A percentile compares a stretch with the other conserved stretches of the same genome.
Evolutionary conservation across 30 jellyfish, hydroid and myxozoan genomes (phyloP).

Genomic region (Morbakka virulenta): DNA sequence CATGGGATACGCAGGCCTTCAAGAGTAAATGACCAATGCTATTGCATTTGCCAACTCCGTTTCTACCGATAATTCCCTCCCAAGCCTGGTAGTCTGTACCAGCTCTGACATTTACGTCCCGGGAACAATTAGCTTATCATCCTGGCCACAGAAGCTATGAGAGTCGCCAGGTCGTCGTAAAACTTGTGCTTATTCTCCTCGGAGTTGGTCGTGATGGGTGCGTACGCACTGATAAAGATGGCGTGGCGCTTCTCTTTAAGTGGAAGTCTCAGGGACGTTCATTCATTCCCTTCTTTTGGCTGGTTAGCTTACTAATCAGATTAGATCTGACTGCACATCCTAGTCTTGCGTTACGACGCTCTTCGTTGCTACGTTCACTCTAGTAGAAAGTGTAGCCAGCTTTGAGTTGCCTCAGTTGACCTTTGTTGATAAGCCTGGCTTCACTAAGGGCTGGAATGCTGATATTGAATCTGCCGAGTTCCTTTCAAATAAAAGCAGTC

Average conservation of each 20-base stretch:
- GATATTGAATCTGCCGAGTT: too few relatives aligned
- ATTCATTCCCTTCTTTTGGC: not conserved
- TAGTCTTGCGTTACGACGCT: not conserved
- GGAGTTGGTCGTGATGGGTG: not conserved
- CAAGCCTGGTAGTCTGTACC: too few relatives aligned
- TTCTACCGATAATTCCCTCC: not conserved
- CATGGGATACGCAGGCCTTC: not conserved
- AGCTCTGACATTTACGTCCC: too few relatives aligned
- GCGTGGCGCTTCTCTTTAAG: not conserved
- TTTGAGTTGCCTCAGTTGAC: not conserved
- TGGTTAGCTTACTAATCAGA: not conserved
- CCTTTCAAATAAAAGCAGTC: too few relatives aligned
- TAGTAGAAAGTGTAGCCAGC: not conserved
- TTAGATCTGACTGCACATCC: not conserved
- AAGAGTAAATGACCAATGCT: not conserved
- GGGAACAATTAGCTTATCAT: too few relatives aligned
- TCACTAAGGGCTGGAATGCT: not conserved
- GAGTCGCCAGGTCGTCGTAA: too few relatives aligned
- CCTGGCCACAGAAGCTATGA: too few relatives aligned
- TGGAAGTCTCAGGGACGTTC: too few relatives aligned
- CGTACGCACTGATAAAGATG: not conserved
- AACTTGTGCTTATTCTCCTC: too few relatives aligned
- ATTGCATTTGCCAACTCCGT: not conserved
- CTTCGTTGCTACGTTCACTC: not conserved
- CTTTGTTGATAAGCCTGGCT: not conserved